Conservation (phyloP, 2,113 vertebrate genomes). For the Vombatus ursinus region DNA sequence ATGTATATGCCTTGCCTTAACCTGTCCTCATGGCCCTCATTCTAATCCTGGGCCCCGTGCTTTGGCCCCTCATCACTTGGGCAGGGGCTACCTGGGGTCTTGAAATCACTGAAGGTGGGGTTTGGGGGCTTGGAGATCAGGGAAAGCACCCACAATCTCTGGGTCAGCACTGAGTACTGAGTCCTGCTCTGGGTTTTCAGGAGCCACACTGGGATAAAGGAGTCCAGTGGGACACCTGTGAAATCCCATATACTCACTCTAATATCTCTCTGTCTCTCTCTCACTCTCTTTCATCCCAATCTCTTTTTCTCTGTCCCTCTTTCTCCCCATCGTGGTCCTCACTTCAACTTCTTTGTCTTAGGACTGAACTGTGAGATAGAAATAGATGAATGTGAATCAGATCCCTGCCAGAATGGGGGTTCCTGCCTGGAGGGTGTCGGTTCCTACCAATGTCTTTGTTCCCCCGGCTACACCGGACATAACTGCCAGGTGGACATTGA, state of each 20-base stretch:
- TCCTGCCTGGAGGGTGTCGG: slow-evolving; percentile 90
- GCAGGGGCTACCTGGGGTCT: neutral
- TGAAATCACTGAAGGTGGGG: neutral
- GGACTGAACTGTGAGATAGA: slow-evolving; percentile 94
- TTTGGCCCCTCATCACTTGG: neutral
- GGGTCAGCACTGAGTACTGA: neutral
- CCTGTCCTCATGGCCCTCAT: neutral
- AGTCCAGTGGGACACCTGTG: neutral
- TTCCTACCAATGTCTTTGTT: slow-evolving; percentile 90
- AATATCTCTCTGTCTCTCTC: neutral
- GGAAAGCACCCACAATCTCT: neutral
- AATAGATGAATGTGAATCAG: slow-evolving; percentile 91
- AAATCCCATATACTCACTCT: neutral
- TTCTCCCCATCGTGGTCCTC: neutral
- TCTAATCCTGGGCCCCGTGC: neutral
- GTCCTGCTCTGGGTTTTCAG: neutral
- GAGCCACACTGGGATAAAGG: neutral
- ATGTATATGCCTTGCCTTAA: neutral
- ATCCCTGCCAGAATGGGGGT: slow-evolving; percentile 92
- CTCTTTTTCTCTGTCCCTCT: neutral
- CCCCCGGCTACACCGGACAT: slow-evolving; percentile 86
- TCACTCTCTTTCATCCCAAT: neutral
- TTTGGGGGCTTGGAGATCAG: neutral
- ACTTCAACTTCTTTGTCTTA: slow-evolving; percentile 67
- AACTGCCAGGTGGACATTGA: slow-evolving; percentile 91